Percentiles rank a stretch among this genome's conserved stretches.
phyloP scores from a whole-genome alignment of 1,140 invertebrate species.

The Eupeodes corollae region DNA sequence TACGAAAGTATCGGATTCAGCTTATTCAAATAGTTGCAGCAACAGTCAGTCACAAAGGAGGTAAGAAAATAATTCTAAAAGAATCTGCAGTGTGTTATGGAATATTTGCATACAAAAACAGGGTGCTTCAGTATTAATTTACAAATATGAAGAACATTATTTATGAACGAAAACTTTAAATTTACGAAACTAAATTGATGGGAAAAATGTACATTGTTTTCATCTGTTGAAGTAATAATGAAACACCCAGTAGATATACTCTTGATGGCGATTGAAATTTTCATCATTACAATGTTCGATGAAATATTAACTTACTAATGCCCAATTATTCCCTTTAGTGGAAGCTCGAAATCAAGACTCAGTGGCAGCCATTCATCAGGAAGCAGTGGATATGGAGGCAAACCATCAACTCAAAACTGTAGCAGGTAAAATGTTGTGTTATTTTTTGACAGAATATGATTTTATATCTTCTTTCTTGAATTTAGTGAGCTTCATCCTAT shows the following conservation, averaged over 20 bases:
- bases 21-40: constrained; percentile 63
- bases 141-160: too few relatives aligned
- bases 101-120: too few relatives aligned
- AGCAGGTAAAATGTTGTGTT: constrained; percentile 39
- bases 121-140: too few relatives aligned
- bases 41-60: constrained; percentile 64
- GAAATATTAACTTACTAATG: too few relatives aligned
- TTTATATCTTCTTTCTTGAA: constrained; percentile 1
- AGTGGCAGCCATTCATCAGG: constrained; percentile 63
- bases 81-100: too few relatives aligned
- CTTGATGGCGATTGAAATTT: too few relatives aligned
- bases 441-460: constrained; percentile 2
- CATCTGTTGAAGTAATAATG: too few relatives aligned
- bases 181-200: too few relatives aligned
- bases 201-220: too few relatives aligned
- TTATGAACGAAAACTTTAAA: too few relatives aligned
- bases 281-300: too few relatives aligned
- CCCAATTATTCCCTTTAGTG: constrained; percentile 38
- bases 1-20: constrained; percentile 62
- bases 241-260: too few relatives aligned
- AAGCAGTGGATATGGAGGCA: constrained; percentile 65
- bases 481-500: constrained; percentile 39
- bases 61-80: constrained; percentile 34
- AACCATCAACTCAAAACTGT: constrained; percentile 43
- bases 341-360: constrained; percentile 62